Base-by-base conservation (phyloP, 1,140 invertebrate genomes). In the Sweltsa coloradensis region DNA sequence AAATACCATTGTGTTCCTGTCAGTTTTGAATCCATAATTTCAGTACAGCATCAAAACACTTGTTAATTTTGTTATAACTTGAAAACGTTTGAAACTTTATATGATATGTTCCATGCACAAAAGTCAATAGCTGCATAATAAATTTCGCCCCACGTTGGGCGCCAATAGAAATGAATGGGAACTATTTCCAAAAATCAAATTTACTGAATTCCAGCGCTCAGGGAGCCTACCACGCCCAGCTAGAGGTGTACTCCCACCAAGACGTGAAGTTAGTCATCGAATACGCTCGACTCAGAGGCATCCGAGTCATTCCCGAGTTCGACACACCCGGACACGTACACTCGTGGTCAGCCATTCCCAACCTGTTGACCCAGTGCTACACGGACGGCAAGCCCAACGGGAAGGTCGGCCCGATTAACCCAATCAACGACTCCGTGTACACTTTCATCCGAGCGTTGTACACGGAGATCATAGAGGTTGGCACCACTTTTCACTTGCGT, bases 281-380 rank as follows among this genome's bases (percentile, higher is more conserved):
- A 52, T 85, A 83, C 60, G 91, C 89, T 0, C 67, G 83, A 55
- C 51, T 79, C 3, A 66, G 89, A 19, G 92, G 91, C 5, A 91
- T 97, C 50, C 67, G 91, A 34, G 88, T 96, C 0, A 67, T 96
- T 37, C 73, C 84, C 0, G 93, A 97, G 69, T 93, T 95, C 64
- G 92, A 96, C 65, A 83, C 87, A n/a, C 91, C 92, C 53, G 89
- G 85, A n/a, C n/a, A n/a, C n/a, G n/a, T n/a, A n/a, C n/a, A n/a
- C n/a, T n/a, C n/a, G n/a, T n/a, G n/a, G n/a, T n/a, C n/a, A n/a
- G n/a, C n/a, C n/a, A n/a, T n/a, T n/a, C 74, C 78, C 1, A 72
- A 76, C 21, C 61, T 93, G 3, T 63, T 95, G 36, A 89, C 89
- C 0, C 51, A 71, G 34, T 96, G 90, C 60, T 44, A 40, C 46